phyloP scores from a whole-genome alignment of 1,140 invertebrate species.

The Drosophila athabasca region DNA sequence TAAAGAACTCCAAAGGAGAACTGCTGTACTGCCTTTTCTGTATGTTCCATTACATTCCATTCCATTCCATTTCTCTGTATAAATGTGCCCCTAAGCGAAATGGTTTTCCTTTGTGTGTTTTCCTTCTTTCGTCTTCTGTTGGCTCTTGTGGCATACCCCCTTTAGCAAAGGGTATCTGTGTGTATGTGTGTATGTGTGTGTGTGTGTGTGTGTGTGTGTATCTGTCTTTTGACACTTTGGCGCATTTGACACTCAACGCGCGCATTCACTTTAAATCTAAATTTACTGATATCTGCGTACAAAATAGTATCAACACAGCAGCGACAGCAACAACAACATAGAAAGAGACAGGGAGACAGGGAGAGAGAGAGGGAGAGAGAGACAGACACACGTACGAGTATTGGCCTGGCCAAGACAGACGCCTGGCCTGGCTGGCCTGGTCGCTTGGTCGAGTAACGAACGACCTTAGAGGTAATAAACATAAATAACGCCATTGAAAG shows the following conservation, averaged over 20 bases:
- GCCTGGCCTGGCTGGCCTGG: background rate
- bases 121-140: no score
- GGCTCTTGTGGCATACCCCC: no score
- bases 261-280: conserved; percentile 83
- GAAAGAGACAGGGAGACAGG: conserved; percentile 26
- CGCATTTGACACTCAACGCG: conserved; percentile 83
- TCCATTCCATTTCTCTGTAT: no score
- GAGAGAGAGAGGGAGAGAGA: conserved; percentile 5
- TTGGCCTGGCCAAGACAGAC: conserved; percentile 60
- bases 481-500: conserved; percentile 83
- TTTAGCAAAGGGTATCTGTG: no score
- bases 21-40: no score
- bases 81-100: no score
- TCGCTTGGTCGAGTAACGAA: conserved; percentile 73
- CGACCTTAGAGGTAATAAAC: conserved; percentile 83
- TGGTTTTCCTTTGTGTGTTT: no score
- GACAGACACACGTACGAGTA: conserved; percentile 43
- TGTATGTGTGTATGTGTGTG: conserved; percentile 2
- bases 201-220: conserved; percentile 1
- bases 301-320: conserved; percentile 82
- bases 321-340: conserved; percentile 71
- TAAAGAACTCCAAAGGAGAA: no score
- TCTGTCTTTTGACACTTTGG: conserved; percentile 74
- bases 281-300: conserved; percentile 83
- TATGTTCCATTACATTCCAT: no score